Conservation (phyloP, 2,888 invertebrate species). For the Dryomyza anilis region DNA sequence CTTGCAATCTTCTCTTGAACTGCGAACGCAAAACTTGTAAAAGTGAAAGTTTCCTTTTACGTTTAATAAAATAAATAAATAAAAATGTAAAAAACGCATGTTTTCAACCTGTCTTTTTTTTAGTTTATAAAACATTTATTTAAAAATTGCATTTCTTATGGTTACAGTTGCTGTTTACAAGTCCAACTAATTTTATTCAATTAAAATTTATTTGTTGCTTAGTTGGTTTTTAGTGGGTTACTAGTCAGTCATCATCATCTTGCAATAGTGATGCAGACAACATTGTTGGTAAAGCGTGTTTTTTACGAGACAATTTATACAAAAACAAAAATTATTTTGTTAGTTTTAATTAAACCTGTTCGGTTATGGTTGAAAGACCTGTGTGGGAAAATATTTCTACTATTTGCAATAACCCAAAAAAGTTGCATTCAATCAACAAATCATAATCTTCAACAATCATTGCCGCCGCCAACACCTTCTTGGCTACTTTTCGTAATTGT, state of each 20-base stretch:
- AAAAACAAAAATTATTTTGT: too few species aligned
- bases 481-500: not conserved
- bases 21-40: slow-evolving; percentile 31
- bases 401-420: not conserved
- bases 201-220: not conserved
- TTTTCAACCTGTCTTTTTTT: not conserved
- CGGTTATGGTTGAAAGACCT: too few species aligned
- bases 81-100: not conserved
- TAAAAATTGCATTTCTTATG: not conserved
- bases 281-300: too few species aligned
- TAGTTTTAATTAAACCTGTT: too few species aligned
- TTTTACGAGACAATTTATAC: too few species aligned
- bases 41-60: slow-evolving; percentile 40
- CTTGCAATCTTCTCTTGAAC: slow-evolving; percentile 10
- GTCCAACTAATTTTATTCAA: not conserved
- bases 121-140: not conserved
- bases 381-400: too few species aligned
- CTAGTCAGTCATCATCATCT: not conserved
- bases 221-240: slow-evolving; percentile 1
- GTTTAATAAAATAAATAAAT: slow-evolving; percentile 4
- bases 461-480: not conserved
- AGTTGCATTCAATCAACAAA: not conserved
- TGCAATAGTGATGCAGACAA: too few species aligned
- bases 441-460: not conserved
- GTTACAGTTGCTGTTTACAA: not conserved